These are phyloP conservation scores for Heliconius ethilla DNA, from an alignment of 2,888 invertebrate genomes.

Conservation along the genomic window DNA sequence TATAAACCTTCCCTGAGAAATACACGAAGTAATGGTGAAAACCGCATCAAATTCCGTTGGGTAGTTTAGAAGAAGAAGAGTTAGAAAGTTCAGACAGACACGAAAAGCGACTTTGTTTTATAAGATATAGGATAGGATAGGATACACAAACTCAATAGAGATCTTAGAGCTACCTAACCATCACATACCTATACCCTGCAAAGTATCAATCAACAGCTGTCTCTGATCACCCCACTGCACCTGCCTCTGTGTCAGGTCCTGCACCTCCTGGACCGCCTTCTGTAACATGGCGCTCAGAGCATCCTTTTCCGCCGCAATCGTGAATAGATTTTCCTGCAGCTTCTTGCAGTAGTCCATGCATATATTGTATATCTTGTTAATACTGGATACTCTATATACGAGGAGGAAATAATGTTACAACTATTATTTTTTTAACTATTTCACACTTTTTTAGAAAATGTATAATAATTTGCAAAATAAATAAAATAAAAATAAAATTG, in stretches of 20 bases:
- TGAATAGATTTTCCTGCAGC: conserved; percentile 60
- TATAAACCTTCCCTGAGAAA: too few species aligned
- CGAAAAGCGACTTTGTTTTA: too few species aligned
- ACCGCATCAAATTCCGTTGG: too few species aligned
- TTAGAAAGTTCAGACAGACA: too few species aligned
- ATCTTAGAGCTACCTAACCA: too few species aligned
- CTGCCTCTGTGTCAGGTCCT: conserved; percentile 49
- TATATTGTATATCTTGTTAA: conserved; percentile 64
- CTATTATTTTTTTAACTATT: background rate
- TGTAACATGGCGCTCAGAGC: conserved; percentile 55
- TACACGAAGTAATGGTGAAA: too few species aligned
- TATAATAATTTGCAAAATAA: background rate
- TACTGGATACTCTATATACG: conserved; percentile 51
- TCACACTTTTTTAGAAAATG: background rate
- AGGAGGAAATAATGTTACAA: too few species aligned
- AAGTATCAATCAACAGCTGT: background rate
- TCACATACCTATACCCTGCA: background rate
- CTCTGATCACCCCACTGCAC: conserved; percentile 45
- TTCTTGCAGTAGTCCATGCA: conserved; percentile 60
- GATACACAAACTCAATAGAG: too few species aligned
- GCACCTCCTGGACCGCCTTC: conserved; percentile 51
- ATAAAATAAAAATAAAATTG: too few species aligned
- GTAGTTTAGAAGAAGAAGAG: too few species aligned
- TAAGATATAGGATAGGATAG: too few species aligned
- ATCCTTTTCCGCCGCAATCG: conserved; percentile 53